Evolutionary conservation across 1,140 invertebrate species (phyloP), one percentile per base, ranked within the genome.

Genomic region (Drosophila bocki): DNA sequence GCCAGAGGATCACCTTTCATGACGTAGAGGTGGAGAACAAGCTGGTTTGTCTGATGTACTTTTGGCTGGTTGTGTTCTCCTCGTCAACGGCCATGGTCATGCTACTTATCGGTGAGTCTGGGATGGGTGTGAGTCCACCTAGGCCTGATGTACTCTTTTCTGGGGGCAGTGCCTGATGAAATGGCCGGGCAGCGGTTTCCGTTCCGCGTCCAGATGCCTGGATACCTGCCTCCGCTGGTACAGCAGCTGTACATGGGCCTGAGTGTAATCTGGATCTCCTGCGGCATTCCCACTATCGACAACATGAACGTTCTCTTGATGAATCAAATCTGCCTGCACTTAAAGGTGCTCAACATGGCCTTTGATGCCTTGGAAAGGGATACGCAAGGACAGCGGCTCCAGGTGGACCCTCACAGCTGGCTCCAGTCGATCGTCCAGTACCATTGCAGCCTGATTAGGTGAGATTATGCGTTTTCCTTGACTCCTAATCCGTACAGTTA

Each of bases 311-410:
- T 91, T 8, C 59, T 76, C n/a, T 42, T 91, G 8, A 91, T 91
- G 77, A 90, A 77, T 41, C 84, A 90, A 12, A 80, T 91, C 15
- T 80, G 88, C 11, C 86, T 86, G 64, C 91, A 91, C 37, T 67
- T 91, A 2, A 83, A 87, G 50, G 75, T 91, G 1, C 58, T 91
- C 0, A 90, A 86, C 53, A 41, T 87, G 47, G 47, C 82, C 37
- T 91, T 91, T 12, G 82, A 90, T n/a, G 75, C 62, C 29, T 62
- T 91, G 54, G 42, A 33, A 12, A 19, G 17, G 17, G 32, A 53
- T 12, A 19, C 7, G 1, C 12, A 5, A 26, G 39, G 26, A 7
- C 12, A 26, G 13, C 29, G 7, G 13, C 39, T 19, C 22, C 15
- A 57, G 0, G 39, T 63, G 1, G 64, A 81, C 8, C 62, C 75